phyloP scores from a whole-genome alignment of 2,888 invertebrate genomes.

The Caenorhabditis doughertyi region DNA sequence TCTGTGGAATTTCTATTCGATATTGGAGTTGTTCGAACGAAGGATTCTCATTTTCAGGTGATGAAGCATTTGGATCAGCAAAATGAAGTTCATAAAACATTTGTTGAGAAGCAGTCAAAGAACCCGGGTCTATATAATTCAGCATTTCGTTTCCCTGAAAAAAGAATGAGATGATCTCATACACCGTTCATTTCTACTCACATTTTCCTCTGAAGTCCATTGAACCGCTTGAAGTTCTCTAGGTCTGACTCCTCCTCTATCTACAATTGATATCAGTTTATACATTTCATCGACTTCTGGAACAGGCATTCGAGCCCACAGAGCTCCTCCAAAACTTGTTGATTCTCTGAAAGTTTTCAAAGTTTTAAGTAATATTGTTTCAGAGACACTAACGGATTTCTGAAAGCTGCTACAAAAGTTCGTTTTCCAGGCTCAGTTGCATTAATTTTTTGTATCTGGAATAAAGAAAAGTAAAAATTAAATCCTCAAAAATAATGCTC shows the following conservation, averaged over 20 bases:
- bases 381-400: constrained; percentile 50
- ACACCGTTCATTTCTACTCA: constrained; percentile 10
- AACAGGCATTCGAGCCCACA: constrained; percentile 66
- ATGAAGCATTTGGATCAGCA: constrained; percentile 30
- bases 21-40: constrained; percentile 65
- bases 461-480: background rate
- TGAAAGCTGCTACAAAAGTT: constrained; percentile 55
- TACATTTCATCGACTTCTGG: constrained; percentile 50
- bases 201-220: constrained; percentile 57
- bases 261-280: constrained; percentile 55
- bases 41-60: constrained; percentile 20
- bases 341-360: constrained; percentile 62
- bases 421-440: constrained; percentile 25
- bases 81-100: constrained; percentile 66
- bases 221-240: constrained; percentile 55
- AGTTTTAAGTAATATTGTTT: background rate
- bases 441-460: constrained; percentile 47
- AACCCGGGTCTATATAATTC: constrained; percentile 61
- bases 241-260: constrained; percentile 36
- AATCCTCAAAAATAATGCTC: background rate
- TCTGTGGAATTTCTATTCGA: constrained; percentile 59
- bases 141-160: constrained; percentile 49
- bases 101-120: constrained; percentile 12
- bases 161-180: background rate
- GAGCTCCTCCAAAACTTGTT: constrained; percentile 61